Base-by-base conservation (phyloP, 2,888 invertebrate species). In the Platycnemis pennipes region DNA sequence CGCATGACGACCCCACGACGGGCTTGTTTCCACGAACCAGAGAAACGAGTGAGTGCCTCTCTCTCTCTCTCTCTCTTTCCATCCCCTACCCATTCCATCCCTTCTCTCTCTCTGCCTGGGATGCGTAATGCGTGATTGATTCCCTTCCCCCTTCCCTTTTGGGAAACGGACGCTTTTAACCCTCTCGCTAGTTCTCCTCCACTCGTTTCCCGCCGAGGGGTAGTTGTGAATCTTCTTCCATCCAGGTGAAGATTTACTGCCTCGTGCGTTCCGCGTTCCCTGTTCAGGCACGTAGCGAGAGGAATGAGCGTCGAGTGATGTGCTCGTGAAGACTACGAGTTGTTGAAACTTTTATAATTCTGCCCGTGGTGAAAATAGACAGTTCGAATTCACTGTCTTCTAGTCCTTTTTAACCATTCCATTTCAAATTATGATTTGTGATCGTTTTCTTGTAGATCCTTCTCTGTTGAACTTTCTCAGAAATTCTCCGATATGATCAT, bases 41-140 rank as follows among this genome's bases (percentile, higher is more conserved):
- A 37, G 49, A 37, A 56, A 42, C 53, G 42, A 22, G 31, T 89
- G 16, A n/a, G n/a, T n/a, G n/a, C n/a, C n/a, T n/a, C n/a, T 53
- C 19, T 22, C 56, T 42, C 53, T 53, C 42, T 49, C 31, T 22
- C 16, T 8, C 31, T 49, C 13, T 37, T n/a, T 45, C 56, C 53
- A 19, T 37, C 37, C 37, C 56, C 42, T 31, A n/a, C 31, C 88
- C 13, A 26, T n/a, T 45, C 56, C 53, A 19, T 37, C 37, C 37
- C 56, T n/a, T n/a, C 42, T 31, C 13, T 8, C 37, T 89, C 89
- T 88, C 53, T 22, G n/a, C 31, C 45, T 4, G 87, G 31, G 87
- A 87, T 87, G 45, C 44, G 45, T 44, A 87, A 87, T 88, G 46
- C 31, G 19, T 46, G 49, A 91, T 31, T 91, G 56, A 91, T 91